A percentile compares a stretch with the other conserved stretches of the same genome.
phyloP scores from a whole-genome alignment of 2,113 vertebrate genomes.

The Galbula dea region DNA sequence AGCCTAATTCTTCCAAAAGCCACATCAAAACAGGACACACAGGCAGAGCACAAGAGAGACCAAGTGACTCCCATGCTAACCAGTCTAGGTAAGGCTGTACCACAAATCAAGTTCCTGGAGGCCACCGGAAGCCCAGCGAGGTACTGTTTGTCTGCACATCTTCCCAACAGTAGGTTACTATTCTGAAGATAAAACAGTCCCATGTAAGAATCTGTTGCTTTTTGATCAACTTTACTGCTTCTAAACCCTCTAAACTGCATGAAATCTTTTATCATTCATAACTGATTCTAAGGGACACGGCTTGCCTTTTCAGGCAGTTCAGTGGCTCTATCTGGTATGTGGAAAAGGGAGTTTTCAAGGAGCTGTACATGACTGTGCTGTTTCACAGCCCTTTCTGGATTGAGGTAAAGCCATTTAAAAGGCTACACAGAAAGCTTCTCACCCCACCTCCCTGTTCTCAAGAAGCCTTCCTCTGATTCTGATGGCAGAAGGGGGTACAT shows the following conservation, averaged over 20 bases:
- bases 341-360: background rate
- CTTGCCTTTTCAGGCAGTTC: background rate
- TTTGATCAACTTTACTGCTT: background rate
- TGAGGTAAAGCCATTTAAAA: background rate
- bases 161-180: background rate
- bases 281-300: background rate
- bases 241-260: background rate
- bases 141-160: background rate
- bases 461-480: background rate
- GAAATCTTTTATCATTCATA: background rate
- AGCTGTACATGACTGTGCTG: background rate
- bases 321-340: background rate
- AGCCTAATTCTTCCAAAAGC: background rate
- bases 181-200: background rate
- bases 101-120: background rate
- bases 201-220: background rate
- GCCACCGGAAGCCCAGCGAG: accelerated
- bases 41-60: background rate
- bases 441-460: background rate
- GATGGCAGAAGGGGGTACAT: background rate
- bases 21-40: background rate
- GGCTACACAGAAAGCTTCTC: background rate
- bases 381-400: background rate
- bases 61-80: background rate
- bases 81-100: background rate